Percentiles rank a stretch among this genome's conserved stretches.
phyloP scores from a whole-genome alignment of 2,888 invertebrate genomes.

The Acholoe squamosa region DNA sequence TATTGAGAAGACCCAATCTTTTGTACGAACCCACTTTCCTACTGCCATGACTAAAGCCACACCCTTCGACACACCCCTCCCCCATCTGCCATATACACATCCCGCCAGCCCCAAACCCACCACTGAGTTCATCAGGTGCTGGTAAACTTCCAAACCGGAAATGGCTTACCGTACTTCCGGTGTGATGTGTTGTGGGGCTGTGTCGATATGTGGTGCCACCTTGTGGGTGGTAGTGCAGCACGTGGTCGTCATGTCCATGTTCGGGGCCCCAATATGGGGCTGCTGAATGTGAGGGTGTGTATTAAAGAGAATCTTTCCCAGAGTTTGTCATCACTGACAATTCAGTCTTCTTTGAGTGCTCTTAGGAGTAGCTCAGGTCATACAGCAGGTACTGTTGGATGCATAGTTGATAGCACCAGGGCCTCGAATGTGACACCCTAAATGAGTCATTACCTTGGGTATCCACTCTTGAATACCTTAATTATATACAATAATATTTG shows the following conservation, averaged over 20 bases:
- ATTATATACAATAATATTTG: no score
- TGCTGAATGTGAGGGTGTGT: background rate
- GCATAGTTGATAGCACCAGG: no score
- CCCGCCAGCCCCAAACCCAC: background rate
- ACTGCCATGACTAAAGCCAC: background rate
- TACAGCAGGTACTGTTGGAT: no score
- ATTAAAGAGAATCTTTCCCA: background rate
- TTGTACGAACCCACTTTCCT: background rate
- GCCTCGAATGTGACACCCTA: no score
- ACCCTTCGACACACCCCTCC: background rate
- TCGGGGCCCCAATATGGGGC: background rate
- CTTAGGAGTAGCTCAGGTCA: background rate
- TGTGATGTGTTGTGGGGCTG: background rate
- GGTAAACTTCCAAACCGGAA: background rate
- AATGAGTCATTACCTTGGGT: no score
- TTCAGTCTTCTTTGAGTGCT: background rate
- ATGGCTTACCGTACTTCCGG: conserved; percentile 50
- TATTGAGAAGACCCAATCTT: no score
- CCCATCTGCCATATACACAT: background rate
- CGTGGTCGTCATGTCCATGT: conserved; percentile 34
- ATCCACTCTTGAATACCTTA: no score
- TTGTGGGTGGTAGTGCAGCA: conserved; percentile 13
- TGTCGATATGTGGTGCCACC: conserved; percentile 45
- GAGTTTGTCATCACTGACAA: background rate
- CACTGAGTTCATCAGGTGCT: background rate